Evolutionary conservation across 2,113 vertebrate genomes (phyloP).

Genomic region (Oreotragus oreotragus): DNA sequence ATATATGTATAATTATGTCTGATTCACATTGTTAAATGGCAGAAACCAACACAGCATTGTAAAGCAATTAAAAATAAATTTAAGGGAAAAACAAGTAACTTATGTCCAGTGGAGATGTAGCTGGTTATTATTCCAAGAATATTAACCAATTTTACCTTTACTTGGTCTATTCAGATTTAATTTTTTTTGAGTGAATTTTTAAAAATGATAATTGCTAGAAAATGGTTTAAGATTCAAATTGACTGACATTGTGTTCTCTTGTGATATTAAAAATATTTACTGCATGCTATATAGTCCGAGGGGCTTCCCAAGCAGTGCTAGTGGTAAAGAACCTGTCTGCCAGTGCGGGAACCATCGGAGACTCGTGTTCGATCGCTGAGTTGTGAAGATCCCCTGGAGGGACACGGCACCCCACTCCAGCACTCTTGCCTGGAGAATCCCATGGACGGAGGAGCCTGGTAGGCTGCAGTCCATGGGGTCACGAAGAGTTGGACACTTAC

Average conservation of each 20-base stretch:
- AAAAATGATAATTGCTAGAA: background rate
- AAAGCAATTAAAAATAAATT: background rate
- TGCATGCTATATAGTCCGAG: background rate
- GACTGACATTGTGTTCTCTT: background rate
- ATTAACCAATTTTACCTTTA: background rate
- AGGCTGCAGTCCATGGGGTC: background rate
- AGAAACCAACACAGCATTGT: background rate
- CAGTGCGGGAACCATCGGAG: background rate
- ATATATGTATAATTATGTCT: background rate
- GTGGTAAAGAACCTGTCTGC: background rate
- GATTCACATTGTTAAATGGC: background rate
- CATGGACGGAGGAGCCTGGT: background rate
- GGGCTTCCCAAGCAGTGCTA: background rate
- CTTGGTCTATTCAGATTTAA: background rate
- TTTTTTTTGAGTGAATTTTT: background rate
- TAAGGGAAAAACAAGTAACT: background rate
- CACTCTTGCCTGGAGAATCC: background rate
- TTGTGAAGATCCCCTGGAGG: background rate
- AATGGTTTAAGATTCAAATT: background rate
- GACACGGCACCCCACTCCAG: background rate
- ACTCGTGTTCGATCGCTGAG: fast-evolving
- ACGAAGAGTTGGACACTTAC: too few species aligned
- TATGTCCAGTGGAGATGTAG: background rate
- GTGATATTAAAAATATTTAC: background rate
- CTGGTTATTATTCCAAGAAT: background rate